These are phyloP conservation scores for Nannoperca australis DNA, from an alignment of 2,797 vertebrate species.

Conservation along the genomic window DNA sequence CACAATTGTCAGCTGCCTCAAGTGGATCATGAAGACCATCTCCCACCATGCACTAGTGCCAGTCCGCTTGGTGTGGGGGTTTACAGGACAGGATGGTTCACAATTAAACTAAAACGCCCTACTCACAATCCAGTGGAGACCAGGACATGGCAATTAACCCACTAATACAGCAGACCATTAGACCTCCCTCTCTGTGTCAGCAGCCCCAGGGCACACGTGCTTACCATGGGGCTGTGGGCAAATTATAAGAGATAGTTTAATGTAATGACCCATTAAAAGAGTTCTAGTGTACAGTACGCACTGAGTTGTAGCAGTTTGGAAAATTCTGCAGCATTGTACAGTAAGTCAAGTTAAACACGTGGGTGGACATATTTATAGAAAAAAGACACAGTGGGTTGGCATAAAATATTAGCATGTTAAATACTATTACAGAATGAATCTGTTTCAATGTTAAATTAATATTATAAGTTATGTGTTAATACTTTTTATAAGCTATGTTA, in stretches of 20 bases:
- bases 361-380: background rate
- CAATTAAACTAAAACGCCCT: slow-evolving; percentile 81
- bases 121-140: slow-evolving; percentile 78
- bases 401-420: background rate
- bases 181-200: slow-evolving; percentile 90
- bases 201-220: slow-evolving; percentile 89
- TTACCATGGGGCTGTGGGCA: slow-evolving; percentile 89
- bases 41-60: slow-evolving; percentile 55
- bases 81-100: slow-evolving; percentile 72
- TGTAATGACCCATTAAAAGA: slow-evolving; percentile 93
- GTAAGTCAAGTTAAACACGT: slow-evolving; percentile 14
- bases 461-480: background rate
- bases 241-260: slow-evolving; percentile 94
- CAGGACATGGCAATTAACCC: slow-evolving; percentile 96
- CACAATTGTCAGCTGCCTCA: slow-evolving; percentile 21
- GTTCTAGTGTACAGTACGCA: slow-evolving; percentile 86
- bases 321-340: slow-evolving; percentile 23
- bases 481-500: background rate
- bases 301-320: slow-evolving; percentile 83
- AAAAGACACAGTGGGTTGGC: background rate
- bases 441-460: background rate
- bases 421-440: background rate
- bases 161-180: slow-evolving; percentile 96
- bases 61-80: slow-evolving; percentile 46
- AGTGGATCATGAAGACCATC: slow-evolving; percentile 54